Base-by-base conservation (phyloP, 2,888 invertebrate genomes). In the Acrobasis suavella region DNA sequence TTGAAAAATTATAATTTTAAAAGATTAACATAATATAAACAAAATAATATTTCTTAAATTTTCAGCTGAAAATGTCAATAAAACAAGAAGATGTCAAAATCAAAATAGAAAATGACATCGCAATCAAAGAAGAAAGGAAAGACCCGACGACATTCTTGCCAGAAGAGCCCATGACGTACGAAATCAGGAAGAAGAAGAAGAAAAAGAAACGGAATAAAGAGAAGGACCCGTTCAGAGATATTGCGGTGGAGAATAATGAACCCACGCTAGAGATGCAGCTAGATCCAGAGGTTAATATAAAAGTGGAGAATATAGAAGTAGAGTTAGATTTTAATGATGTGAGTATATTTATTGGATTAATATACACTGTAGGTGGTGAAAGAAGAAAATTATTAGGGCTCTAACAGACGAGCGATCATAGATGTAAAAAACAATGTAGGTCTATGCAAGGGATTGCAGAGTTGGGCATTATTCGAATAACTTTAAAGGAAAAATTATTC, bases 311-410 rank as follows among this genome's bases (percentile, higher is more conserved):
- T 73, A 91, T 92, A 67, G 90, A 92, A 69, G 90, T 91, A 2
- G 87, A 88, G 62, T 73, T 91, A 68, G 89, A 91, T 80, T 87
- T 87, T 72, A 85, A 89, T 81, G 90, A 91, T 80, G 91, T 92
- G 72, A 85, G 88, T 85, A 65, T 49, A 32, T 49, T 5, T 14
- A 7, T 5, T 14, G 1, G 12, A 46, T 46, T 46, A 1, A 5
- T 42, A 42, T 10, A 12, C 14, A 0, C 12, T 22, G 22, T 22
- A 22, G 22, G 22, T 22, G 22, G 22, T 22, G 3, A 22, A 22
- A 22, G 22, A 22, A 22, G 22, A 22, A 22, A 22, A 22, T 1
- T 22, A 22, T 22, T 22, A 22, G 22, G 22, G 22, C 22, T 22
- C 22, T 22, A 22, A 22, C 22, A 22, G 22, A 22, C 22, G 3